phyloP scores from a whole-genome alignment of 1,140 invertebrate genomes.

The Microvelia longipes region DNA sequence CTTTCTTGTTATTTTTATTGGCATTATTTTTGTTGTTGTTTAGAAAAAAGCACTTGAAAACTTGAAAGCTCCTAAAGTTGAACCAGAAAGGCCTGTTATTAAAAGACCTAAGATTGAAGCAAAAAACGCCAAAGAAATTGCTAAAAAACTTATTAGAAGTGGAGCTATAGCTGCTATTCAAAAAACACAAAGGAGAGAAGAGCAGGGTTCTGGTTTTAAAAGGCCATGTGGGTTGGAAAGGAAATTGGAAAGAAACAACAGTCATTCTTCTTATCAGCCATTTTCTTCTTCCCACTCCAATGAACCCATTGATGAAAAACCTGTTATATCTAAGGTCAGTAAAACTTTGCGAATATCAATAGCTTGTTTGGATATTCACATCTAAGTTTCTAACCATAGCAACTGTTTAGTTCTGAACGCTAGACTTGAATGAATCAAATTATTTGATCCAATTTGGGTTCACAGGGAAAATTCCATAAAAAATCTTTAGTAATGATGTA shows the following conservation, averaged over 20 bases:
- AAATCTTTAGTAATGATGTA: too few relatives aligned
- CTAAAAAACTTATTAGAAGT: slow-evolving; percentile 84
- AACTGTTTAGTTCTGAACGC: too few relatives aligned
- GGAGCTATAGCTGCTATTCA: slow-evolving; percentile 75
- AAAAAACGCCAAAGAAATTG: slow-evolving; percentile 83
- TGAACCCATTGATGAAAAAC: neutral
- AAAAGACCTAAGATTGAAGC: slow-evolving; percentile 55
- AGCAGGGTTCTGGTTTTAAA: slow-evolving; percentile 48
- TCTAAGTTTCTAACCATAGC: too few relatives aligned
- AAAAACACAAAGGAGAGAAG: slow-evolving; percentile 55
- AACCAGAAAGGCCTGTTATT: slow-evolving; percentile 55
- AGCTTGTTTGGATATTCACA: too few relatives aligned
- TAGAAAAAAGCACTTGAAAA: slow-evolving; percentile 83
- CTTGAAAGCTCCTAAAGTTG: slow-evolving; percentile 72
- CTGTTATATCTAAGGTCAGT: neutral
- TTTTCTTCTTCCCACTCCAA: neutral
- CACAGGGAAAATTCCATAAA: too few relatives aligned
- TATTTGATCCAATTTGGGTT: too few relatives aligned
- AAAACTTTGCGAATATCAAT: too few relatives aligned
- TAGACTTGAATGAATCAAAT: too few relatives aligned
- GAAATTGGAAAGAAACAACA: slow-evolving; percentile 17
- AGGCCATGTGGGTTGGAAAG: slow-evolving; percentile 44
- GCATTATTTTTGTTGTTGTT: slow-evolving; percentile 23
- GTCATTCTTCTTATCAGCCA: neutral
- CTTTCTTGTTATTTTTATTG: too few relatives aligned